Base-by-base conservation (phyloP, 2,888 invertebrate genomes). In the Melanostoma scalare region DNA sequence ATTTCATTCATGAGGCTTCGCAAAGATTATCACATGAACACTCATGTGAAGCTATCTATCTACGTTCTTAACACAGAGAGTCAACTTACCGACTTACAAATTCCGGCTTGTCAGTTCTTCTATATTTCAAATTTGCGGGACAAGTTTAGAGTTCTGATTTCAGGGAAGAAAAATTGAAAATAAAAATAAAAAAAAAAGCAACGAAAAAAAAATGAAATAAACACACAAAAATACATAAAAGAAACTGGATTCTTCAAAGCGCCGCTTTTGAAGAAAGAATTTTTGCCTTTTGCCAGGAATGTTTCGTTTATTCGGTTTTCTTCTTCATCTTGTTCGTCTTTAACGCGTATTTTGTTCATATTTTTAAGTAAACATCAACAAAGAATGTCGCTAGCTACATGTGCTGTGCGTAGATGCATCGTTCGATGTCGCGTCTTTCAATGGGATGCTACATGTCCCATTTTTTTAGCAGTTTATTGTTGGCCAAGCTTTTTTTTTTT, bases 121-220 rank as follows among this genome's bases (percentile, higher is more conserved):
- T 68, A 71, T 84, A 79, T 74, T 74, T 84, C 74, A 84, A 84
- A 84, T 55, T 20, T 60, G 69, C 69, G n/a, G 50, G 79, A 84
- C 84, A 84, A 84, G 74, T 79, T 84, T 84, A 65, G 65, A 84
- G 69, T 79, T 84, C 68, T 73, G 82, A 77, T 68, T 77, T 73
- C 36, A 53, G 20, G 30, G 55, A 50, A 52, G 20, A 20, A 20
- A 20, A 20, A 20, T 20, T 20, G 1, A 20, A 20, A n/a, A n/a
- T n/a, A n/a, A n/a, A n/a, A n/a, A n/a, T n/a, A 82, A 58, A 10
- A 52, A 38, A 38, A 42, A 40, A 36, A 56, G 2, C 61, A 5
- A 6, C 4, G 9, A 31, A 76, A 20, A 52, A 48, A 52, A 52
- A 52, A 20, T 20, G 20, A 56, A 40, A 61, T 44, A 42, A 33